Evolutionary conservation across 1,140 invertebrate genomes (phyloP), one percentile per base, ranked within the genome.

Genomic region (Anoplolepis gracilipes): DNA sequence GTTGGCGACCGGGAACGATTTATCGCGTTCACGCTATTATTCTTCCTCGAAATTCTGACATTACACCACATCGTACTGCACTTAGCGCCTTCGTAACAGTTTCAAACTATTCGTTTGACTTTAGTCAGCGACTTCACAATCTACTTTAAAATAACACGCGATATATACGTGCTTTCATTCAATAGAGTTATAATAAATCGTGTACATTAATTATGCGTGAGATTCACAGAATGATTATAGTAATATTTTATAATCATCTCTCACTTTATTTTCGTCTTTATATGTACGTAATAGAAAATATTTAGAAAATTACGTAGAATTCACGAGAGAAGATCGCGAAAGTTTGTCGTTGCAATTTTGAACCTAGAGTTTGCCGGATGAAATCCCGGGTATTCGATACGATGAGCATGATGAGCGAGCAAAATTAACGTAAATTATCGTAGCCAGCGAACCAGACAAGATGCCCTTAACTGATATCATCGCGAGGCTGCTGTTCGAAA

Each of bases 341-440:
- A 36, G 3, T 8, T 49, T 16, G 16, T 49, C 16, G 11, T 33
- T 11, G 33, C 6, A 28, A 72, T 22, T 19, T 33, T 55, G 22
- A 53, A 4, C 30, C 19, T 49, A 33, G 6, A 0, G 5, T 73
- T 36, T 57, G 6, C 16, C n/a, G n/a, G n/a, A n/a, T n/a, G 10
- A 57, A 75, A 75, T 75, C 19, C 1, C 8, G n/a, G 33, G n/a
- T n/a, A 73, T 36, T 22, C 36, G n/a, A 55, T 13, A 7, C 5
- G n/a, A 57, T 57, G 8, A 16, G 11, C 7, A 6, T 16, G 33
- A 39, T 36, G 25, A 57, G 13, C 55, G 53, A 77, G 30, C 22
- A 46, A 86, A 81, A 86, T 82, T 81, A 86, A 55, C 59, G 49
- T 67, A 28, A 28, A 75, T 62, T 4, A 67, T 73, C 30, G 22